Conservation (phyloP, 2,113 vertebrate species). For the Mus pahari region DNA sequence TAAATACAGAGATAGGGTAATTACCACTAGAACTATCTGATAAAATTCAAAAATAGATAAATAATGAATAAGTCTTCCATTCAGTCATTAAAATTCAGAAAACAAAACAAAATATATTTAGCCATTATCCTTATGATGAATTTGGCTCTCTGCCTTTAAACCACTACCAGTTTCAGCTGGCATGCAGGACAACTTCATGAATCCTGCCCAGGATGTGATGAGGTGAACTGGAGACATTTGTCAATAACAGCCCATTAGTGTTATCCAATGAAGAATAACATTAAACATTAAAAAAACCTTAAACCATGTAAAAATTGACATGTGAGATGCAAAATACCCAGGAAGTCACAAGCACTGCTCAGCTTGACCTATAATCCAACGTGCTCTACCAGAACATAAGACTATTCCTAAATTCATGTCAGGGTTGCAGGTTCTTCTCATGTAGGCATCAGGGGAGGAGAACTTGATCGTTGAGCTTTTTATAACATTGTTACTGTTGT, state of each 20-base stretch:
- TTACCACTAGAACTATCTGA: conserved; percentile 87
- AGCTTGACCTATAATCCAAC: background rate
- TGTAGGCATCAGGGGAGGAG: background rate
- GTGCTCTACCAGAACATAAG: background rate
- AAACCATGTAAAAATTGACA: conserved; percentile 81
- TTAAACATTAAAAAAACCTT: conserved; percentile 79
- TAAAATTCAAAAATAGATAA: conserved; percentile 89
- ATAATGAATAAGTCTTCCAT: conserved; percentile 88
- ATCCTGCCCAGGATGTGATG: conserved; percentile 84
- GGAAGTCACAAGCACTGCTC: conserved; percentile 66
- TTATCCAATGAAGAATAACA: conserved; percentile 86
- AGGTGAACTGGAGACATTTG: conserved; percentile 84
- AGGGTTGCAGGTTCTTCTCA: conserved; percentile 22
- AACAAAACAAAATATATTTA: conserved; percentile 87
- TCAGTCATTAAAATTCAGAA: conserved; percentile 87
- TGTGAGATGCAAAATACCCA: conserved; percentile 68
- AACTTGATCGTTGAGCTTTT: background rate
- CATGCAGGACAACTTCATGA: conserved; percentile 84
- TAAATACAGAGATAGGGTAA: conserved; percentile 89
- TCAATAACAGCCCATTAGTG: conserved; percentile 85
- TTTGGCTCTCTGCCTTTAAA: conserved; percentile 88
- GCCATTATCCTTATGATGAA: conserved; percentile 88
- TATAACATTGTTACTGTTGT: background rate
- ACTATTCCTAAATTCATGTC: conserved; percentile 22
- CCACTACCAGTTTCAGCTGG: conserved; percentile 88